A percentile compares a stretch with the other conserved stretches of the same genome.
These are phyloP conservation scores for Paramisgurnus dabryanus DNA, from an alignment of 2,113 vertebrate genomes.

Conservation along the genomic window DNA sequence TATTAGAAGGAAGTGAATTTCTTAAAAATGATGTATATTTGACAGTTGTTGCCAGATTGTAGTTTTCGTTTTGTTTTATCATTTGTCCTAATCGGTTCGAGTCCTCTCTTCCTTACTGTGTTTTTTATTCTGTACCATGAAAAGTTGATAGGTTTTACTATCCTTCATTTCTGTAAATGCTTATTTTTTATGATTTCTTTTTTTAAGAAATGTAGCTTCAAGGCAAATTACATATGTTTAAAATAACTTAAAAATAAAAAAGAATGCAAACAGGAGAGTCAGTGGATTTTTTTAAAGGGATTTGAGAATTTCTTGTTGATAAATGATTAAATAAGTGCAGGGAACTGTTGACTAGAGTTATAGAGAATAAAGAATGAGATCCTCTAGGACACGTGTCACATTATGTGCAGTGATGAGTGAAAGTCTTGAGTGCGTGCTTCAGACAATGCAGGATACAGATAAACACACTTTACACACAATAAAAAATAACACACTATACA, in stretches of 20 bases:
- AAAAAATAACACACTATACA: no score
- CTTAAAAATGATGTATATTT: not conserved
- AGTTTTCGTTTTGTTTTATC: not conserved
- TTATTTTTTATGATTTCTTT: slow-evolving; percentile 8
- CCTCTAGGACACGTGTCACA: no score
- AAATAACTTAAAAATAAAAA: not conserved
- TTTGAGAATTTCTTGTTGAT: not conserved
- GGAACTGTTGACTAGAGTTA: no score
- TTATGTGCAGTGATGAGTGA: no score
- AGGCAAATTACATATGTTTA: not conserved
- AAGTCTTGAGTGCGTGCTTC: no score
- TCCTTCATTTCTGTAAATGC: slow-evolving; percentile 47
- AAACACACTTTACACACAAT: no score
- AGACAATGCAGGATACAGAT: no score
- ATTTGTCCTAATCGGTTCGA: not conserved
- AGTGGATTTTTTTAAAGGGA: not conserved
- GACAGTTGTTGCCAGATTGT: not conserved
- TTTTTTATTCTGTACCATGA: slow-evolving; percentile 33
- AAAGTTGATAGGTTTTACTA: slow-evolving; percentile 80
- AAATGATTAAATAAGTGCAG: no score
- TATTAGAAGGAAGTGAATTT: not conserved
- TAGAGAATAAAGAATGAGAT: no score
- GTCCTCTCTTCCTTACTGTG: not conserved
- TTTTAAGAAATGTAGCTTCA: not conserved
- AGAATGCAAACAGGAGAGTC: not conserved